Evolutionary conservation across 2,113 vertebrate genomes (phyloP), one percentile per base, ranked within the genome.

Genomic region (Cranoglanis bouderius): DNA sequence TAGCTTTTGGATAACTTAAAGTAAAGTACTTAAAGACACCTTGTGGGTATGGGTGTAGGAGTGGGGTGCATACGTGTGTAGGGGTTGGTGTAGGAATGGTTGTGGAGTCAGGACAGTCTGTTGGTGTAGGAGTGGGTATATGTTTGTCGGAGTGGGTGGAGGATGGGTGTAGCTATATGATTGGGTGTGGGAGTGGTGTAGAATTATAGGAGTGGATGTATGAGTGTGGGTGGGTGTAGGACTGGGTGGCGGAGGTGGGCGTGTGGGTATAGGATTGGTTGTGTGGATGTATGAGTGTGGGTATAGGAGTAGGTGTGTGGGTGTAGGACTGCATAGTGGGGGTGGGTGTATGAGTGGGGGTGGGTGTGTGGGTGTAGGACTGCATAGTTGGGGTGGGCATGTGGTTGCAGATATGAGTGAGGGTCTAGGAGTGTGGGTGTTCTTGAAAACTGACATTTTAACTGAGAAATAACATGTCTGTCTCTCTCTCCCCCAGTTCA

Each of bases 401-500:
- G 9, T 35, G 70, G 4, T 3, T 12, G 70, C n/a, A n/a, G n/a
- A n/a, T n/a, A n/a, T n/a, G n/a, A 24, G 35, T 40, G 18, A 14
- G 18, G 14, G 70, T 32, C n/a, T n/a, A n/a, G n/a, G n/a, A n/a
- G n/a, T n/a, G n/a, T n/a, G n/a, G 72, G 51, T 77, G 29, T 70
- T 46, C 18, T 35, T 82, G 2, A 57, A 84, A 26, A 18, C 55
- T 32, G 18, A 19, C 19, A 40, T 26, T 72, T 77, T 43, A 46
- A 46, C 40, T 77, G 51, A 51, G 43, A n/a, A 38, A 78, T 89
- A 29, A 38, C 35, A 21, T 7, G 10, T n/a, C 9, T 67, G 38
- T 92, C 87, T 92, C 90, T 90, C 89, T 90, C 87, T 87, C 89
- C 88, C 78, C 83, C 91, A 94, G 92, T 84, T 97, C 96, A 86